Evolutionary conservation across 2,888 invertebrate genomes (phyloP), one percentile per base, ranked within the genome.

Genomic region (Tenodera sinensis): DNA sequence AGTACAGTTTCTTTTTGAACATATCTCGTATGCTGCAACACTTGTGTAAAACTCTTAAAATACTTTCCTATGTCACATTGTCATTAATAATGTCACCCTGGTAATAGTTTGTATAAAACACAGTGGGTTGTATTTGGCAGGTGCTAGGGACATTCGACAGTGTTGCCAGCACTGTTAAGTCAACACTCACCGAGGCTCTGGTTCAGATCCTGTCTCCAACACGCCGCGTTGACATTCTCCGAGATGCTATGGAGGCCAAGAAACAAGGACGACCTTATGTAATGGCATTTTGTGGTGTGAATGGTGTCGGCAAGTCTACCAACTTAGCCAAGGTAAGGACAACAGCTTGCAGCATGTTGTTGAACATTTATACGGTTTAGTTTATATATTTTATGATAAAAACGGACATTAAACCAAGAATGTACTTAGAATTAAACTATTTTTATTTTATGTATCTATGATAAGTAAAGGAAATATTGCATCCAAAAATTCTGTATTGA

Each of bases 241-340:
- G 99, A 83, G 99, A 99, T 93, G 98, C 99, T 25, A 94, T 98
- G 92, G 99, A 99, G 92, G 97, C 98, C 1, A 96, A 97, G 92
- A 95, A 96, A 88, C 95, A 96, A 91, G 95, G 95, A n/a, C 94
- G 96, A n/a, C 99, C 99, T 0, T 99, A 98, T 93, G 97, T 98
- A 14, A 97, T 99, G 95, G 95, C 98, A 0, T 99, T 99, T 93
- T 99, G 99, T 93, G 99, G 99, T 90, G 99, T 98, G 2, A 99
- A 99, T 93, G 99, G 99, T 27, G 99, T 99, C 0, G 99, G 99
- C 88, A 99, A 99, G 92, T 99, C 99, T 0, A 99, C 99, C 3
- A 99, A 99, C 94, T 94, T 99, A 88, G 99, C 99, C 0, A 99
- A 99, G 93, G 95, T 95, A 91, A 89, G 25, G 6, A 71, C 20